Conservation (phyloP, 2,797 vertebrate genomes). For the Varecia variegata region DNA sequence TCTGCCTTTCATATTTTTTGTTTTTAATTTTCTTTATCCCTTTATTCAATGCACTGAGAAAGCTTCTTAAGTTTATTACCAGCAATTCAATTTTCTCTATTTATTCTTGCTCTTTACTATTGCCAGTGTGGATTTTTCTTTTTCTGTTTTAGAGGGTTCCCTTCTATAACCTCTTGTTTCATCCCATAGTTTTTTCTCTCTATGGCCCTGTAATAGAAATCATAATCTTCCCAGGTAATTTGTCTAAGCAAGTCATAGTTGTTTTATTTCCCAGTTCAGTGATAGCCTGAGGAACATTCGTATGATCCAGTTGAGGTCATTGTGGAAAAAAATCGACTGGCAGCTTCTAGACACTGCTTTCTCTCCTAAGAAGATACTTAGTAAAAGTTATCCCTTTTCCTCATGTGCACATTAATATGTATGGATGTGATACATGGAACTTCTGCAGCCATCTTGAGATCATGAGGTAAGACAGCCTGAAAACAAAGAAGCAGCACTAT, state of each 20-base stretch:
- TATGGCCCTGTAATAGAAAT: background rate
- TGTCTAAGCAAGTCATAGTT: background rate
- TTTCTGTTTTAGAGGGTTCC: background rate
- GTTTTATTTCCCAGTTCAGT: background rate
- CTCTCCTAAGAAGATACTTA: background rate
- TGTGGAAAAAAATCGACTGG: background rate
- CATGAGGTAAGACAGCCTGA: background rate
- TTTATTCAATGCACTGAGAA: background rate
- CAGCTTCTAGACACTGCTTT: background rate
- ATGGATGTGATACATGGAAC: background rate
- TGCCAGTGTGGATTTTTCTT: background rate
- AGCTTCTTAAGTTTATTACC: background rate
- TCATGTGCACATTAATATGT: background rate
- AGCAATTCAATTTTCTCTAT: background rate
- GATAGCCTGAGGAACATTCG: background rate
- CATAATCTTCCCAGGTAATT: background rate
- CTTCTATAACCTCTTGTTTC: background rate
- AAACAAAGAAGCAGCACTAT: background rate
- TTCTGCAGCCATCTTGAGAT: background rate
- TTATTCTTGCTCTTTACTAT: background rate
- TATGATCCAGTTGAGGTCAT: background rate
- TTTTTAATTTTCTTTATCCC: background rate
- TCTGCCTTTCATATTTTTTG: background rate
- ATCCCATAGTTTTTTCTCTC: background rate
- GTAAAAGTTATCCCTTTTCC: background rate